Evolutionary conservation across 1,140 invertebrate species (phyloP).

Genomic region (Anagrus nilaparvatae): DNA sequence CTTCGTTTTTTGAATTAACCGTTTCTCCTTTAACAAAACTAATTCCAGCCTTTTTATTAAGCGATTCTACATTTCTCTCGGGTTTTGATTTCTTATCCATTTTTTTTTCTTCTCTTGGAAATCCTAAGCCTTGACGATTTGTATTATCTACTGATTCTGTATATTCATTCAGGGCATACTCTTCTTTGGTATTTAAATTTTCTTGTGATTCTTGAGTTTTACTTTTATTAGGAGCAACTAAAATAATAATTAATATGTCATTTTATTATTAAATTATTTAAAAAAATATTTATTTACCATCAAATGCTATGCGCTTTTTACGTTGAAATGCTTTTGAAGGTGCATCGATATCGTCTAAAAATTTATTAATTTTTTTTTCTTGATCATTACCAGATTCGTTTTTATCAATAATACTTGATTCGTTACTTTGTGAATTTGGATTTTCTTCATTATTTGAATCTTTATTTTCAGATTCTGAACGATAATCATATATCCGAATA

Average conservation of each 20-base stretch:
- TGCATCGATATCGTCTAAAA: conserved; percentile 34
- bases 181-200: conserved; percentile 7
- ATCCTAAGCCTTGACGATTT: conserved; percentile 22
- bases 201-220: conserved; percentile 20
- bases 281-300: conserved; percentile 23
- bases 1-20: conserved; percentile 15
- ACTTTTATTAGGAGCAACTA: conserved; percentile 24
- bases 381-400: conserved; percentile 27
- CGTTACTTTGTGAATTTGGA: conserved; percentile 1
- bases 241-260: conserved; percentile 8
- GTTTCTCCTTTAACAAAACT: conserved; percentile 31
- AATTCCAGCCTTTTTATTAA: conserved; percentile 26
- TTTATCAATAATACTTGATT: conserved; percentile 11
- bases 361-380: conserved; percentile 30
- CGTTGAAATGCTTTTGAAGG: conserved; percentile 34
- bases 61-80: conserved; percentile 2
- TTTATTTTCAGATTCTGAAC: conserved; percentile 2
- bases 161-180: neutral
- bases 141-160: conserved; percentile 7
- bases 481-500: conserved; percentile 26
- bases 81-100: conserved; percentile 17
- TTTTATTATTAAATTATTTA: neutral
- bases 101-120: conserved; percentile 19
- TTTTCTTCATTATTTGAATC: conserved; percentile 6
- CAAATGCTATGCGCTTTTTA: conserved; percentile 38